Evolutionary conservation across 1,140 invertebrate species (phyloP).

Genomic region (Frieseomelitta varia): DNA sequence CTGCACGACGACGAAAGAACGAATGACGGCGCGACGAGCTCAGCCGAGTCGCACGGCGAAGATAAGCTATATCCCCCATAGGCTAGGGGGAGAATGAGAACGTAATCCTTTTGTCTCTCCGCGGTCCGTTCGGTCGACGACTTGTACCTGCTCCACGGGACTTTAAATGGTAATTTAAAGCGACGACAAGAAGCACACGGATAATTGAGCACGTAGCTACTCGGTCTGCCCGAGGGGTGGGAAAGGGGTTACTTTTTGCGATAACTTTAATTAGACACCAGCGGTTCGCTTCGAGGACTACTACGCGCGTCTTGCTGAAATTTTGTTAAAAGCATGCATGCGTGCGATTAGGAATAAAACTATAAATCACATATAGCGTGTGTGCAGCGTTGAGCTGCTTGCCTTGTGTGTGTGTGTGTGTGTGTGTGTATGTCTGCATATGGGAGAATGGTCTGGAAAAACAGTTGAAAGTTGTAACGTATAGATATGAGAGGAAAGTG

Average conservation of each 20-base stretch:
- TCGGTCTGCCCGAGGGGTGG: neutral
- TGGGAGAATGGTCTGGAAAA: no score
- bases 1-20: neutral
- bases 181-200: no score
- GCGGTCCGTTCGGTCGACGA: neutral
- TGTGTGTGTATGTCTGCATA: no score
- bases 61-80: neutral
- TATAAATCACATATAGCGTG: no score
- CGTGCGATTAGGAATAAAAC: no score
- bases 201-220: neutral
- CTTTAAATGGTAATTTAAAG: conserved; percentile 23
- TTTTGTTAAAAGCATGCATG: no score
- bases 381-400: no score
- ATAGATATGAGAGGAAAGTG: no score
- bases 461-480: no score
- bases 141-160: neutral
- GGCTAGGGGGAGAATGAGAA: neutral
- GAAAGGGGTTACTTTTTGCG: neutral
- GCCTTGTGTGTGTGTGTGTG: no score
- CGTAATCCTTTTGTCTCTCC: conserved; percentile 33
- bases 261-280: neutral
- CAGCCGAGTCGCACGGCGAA: neutral
- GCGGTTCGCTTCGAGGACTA: no score
- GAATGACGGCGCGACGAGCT: neutral
- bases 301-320: no score